Conservation (phyloP, 1,140 invertebrate genomes). For the Drosophila melanogaster region DNA sequence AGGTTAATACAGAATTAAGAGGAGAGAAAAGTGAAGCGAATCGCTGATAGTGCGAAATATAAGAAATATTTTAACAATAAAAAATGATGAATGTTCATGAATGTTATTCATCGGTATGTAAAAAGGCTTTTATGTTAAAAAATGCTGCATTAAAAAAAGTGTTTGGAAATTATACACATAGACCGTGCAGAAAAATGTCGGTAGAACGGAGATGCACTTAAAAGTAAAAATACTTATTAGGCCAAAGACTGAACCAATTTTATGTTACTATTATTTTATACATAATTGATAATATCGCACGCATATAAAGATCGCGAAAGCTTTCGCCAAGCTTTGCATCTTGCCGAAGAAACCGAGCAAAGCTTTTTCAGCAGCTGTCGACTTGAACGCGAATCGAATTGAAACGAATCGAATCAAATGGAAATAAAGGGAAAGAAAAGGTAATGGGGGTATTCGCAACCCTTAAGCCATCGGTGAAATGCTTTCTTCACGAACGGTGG, state of each 20-base stretch:
- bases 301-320: conserved; percentile 15
- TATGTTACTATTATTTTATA: background rate
- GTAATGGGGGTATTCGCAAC: conserved; percentile 18
- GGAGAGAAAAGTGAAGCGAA: conserved; percentile 36
- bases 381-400: conserved; percentile 12
- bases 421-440: conserved; percentile 15
- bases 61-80: background rate
- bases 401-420: conserved; percentile 7
- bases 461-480: conserved; percentile 51
- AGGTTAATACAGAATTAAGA: conserved; percentile 59
- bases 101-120: no score
- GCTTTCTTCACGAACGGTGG: conserved; percentile 57
- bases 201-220: no score
- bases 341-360: conserved; percentile 1
- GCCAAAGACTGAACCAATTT: no score
- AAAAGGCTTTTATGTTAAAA: no score
- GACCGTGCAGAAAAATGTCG: background rate
- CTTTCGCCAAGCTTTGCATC: conserved; percentile 20
- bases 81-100: no score
- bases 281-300: background rate
- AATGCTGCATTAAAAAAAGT: no score
- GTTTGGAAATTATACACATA: background rate
- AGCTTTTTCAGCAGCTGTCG: conserved; percentile 29
- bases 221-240: no score
- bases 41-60: conserved; percentile 59